Evolutionary conservation across 37 sponge, comb jelly and placozoan genomes (phyloP).

Genomic region (Lycopodina hypogea): DNA sequence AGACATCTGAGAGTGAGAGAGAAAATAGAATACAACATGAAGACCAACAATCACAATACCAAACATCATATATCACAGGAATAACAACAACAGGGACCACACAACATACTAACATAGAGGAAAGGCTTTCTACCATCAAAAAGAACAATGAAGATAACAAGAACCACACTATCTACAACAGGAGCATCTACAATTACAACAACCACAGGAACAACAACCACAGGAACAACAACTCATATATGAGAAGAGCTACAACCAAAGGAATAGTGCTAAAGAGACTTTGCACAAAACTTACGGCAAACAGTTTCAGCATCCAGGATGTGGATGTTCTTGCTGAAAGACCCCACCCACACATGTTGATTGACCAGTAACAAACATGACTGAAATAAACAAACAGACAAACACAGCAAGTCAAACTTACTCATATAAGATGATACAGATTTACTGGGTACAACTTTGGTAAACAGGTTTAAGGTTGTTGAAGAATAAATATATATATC

Average conservation of each 20-base stretch:
- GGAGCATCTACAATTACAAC: too few species aligned
- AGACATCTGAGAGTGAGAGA: conserved; percentile 43
- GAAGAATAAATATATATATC: too few species aligned
- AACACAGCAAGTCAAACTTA: not conserved
- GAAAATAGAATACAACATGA: not conserved
- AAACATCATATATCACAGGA: too few species aligned
- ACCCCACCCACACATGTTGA: conserved; percentile 73
- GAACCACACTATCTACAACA: not conserved
- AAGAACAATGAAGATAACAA: not conserved
- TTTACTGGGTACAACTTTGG: too few species aligned
- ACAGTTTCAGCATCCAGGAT: conserved; percentile 72
- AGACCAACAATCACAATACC: too few species aligned
- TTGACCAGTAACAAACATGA: conserved; percentile 73
- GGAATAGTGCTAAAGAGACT: too few species aligned
- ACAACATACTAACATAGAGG: too few species aligned
- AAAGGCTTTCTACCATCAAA: not conserved
- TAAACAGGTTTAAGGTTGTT: too few species aligned
- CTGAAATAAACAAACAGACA: conserved; percentile 3
- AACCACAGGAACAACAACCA: too few species aligned
- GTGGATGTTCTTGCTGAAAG: conserved; percentile 66
- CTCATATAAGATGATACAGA: too few species aligned
- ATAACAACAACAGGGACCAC: too few species aligned
- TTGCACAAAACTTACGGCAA: conserved; percentile 45
- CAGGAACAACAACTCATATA: not conserved
- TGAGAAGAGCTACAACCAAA: too few species aligned